phyloP scores from a whole-genome alignment of 2,797 vertebrate species.

The Pristis pectinata region DNA sequence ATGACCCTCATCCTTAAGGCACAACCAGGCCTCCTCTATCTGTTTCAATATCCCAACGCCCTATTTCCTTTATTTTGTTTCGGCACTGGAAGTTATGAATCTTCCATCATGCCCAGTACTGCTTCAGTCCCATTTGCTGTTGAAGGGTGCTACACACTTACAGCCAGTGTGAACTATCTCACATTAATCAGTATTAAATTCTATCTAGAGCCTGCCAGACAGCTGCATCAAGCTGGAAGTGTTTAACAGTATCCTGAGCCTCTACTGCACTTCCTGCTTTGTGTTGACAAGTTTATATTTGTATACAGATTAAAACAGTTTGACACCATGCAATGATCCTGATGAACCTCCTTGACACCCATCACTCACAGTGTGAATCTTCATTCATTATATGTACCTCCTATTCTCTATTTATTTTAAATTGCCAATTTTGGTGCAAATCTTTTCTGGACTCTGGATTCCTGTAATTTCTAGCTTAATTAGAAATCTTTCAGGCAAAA shows the following conservation, averaged over 20 bases:
- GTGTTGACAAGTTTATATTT: background rate
- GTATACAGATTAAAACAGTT: background rate
- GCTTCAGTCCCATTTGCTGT: background rate
- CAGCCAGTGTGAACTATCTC: background rate
- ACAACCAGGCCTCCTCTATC: background rate
- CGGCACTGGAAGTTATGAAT: background rate
- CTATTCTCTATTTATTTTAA: background rate
- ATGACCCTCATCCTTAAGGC: background rate
- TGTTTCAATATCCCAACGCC: background rate
- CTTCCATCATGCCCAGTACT: background rate
- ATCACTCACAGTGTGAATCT: background rate
- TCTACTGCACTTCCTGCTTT: background rate
- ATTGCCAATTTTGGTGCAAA: background rate
- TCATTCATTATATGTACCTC: too few species aligned
- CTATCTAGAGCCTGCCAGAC: background rate
- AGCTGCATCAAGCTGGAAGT: background rate
- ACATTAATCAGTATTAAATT: background rate
- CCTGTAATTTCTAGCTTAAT: constrained; percentile 9
- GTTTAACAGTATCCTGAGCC: background rate
- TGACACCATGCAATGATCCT: background rate
- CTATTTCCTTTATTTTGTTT: background rate
- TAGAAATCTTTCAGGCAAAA: background rate
- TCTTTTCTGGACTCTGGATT: background rate
- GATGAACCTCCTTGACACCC: background rate
- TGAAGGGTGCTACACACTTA: background rate